phyloP scores from a whole-genome alignment of 1,140 invertebrate species.

The Choristoneura fumiferana region DNA sequence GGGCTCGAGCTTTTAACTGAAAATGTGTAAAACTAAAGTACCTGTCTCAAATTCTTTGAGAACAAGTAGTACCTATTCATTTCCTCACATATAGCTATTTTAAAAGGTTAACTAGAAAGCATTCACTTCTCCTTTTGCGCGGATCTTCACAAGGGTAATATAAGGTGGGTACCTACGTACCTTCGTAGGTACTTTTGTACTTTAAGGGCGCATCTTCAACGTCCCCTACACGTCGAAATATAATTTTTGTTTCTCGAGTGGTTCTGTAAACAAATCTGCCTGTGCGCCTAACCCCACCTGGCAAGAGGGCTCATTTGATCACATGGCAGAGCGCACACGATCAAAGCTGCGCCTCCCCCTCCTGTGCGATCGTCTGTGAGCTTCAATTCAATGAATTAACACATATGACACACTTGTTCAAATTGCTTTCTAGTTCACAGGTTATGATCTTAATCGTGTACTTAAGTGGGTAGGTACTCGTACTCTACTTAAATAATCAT shows the following conservation, averaged over 20 bases:
- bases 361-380: conserved; percentile 59
- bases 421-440: conserved; percentile 34
- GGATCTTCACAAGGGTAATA: no score
- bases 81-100: neutral
- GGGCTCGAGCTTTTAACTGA: no score
- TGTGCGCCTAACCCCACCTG: conserved; percentile 23
- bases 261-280: conserved; percentile 5
- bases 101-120: neutral
- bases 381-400: conserved; percentile 63
- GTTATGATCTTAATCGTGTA: conserved; percentile 17
- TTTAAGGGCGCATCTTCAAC: neutral
- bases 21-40: no score
- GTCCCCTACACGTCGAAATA: neutral
- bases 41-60: neutral
- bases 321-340: conserved; percentile 64
- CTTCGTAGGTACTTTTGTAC: conserved; percentile 1
- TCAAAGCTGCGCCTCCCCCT: conserved; percentile 54
- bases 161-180: no score
- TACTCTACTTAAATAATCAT: no score
- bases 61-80: neutral
- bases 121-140: neutral
- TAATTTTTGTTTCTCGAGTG: conserved; percentile 8
- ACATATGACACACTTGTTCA: conserved; percentile 60
- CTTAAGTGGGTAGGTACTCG: no score
- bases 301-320: conserved; percentile 49